Evolutionary conservation across 2,888 invertebrate species (phyloP), one percentile per base, ranked within the genome.

Genomic region (Gandaritis pyraliata): DNA sequence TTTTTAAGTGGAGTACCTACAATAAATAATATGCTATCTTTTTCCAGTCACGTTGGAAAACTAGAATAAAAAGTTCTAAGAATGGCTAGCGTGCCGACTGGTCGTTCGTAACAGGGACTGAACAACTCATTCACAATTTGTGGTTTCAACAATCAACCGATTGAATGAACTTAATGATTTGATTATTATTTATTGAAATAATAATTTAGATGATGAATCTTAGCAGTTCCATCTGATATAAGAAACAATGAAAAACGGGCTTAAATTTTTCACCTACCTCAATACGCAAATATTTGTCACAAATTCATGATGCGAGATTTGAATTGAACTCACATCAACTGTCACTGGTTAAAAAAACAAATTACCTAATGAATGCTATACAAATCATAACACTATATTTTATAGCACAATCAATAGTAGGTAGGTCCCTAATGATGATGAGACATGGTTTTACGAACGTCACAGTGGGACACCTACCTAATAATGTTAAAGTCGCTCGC

Each of bases 381-480:
- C 66, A 64, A 72, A 69, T 71, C 72, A 70, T 75, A 74, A 73
- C 56, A 68, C 64, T 29, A 18, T 64, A 71, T 73, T 78, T 77
- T 75, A 77, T 71, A 69, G 70, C 71, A 71, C 68, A 76, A 78
- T 78, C 78, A 73, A 77, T 75, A 70, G 33, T 76, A 74, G 23
- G 69, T 68, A 73, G 72, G 71, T 71, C 54, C 64, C 16, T 69
- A 64, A 49, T 66, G 43, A 30, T 66, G 45, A 64, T 73, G 72
- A 75, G 65, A 64, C 69, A 66, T 73, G 52, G 58, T 66, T 73
- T 68, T 61, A 74, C 59, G 65, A 67, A 71, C 64, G 68, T 48
- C 69, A 15, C 69, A 67, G 69, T 67, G 69, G 69, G 69, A 57
- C 56, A 49, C 46, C 68, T 61, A 52, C 49, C 64, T 67, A 69